Conservation (phyloP, 2,888 invertebrate genomes). For the Fissipunctia ypsillon region DNA sequence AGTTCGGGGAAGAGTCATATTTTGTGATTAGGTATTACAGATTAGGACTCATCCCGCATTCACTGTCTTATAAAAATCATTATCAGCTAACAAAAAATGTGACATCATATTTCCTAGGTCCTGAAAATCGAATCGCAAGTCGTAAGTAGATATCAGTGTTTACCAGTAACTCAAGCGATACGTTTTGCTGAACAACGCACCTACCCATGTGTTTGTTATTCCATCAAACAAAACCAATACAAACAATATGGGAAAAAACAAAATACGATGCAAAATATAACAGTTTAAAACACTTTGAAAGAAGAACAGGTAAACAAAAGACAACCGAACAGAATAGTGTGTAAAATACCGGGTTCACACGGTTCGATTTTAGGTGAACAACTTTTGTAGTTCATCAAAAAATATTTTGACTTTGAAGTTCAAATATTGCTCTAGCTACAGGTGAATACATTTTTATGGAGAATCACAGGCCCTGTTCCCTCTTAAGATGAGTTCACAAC, state of each 20-base stretch:
- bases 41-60: too few relatives aligned
- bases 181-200: background rate
- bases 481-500: background rate
- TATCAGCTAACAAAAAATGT: background rate
- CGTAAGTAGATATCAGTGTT: background rate
- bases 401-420: too few relatives aligned
- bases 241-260: slow-evolving; percentile 22
- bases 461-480: too few relatives aligned
- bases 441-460: too few relatives aligned
- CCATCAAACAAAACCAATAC: background rate
- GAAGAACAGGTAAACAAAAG: slow-evolving; percentile 27
- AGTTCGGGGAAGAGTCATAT: background rate
- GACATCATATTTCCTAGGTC: too few relatives aligned
- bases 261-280: slow-evolving; percentile 22
- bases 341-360: too few relatives aligned
- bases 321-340: slow-evolving; percentile 7
- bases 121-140: background rate
- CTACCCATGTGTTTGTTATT: background rate
- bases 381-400: too few relatives aligned
- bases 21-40: background rate
- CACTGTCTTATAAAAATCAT: background rate
- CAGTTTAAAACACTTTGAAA: slow-evolving; percentile 22
- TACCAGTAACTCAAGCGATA: too few relatives aligned
- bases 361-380: too few relatives aligned
- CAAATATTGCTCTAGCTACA: too few relatives aligned